A percentile compares a stretch with the other conserved stretches of the same genome.
phyloP scores from a whole-genome alignment of 2,888 invertebrate genomes.

The Agrilus mali region DNA sequence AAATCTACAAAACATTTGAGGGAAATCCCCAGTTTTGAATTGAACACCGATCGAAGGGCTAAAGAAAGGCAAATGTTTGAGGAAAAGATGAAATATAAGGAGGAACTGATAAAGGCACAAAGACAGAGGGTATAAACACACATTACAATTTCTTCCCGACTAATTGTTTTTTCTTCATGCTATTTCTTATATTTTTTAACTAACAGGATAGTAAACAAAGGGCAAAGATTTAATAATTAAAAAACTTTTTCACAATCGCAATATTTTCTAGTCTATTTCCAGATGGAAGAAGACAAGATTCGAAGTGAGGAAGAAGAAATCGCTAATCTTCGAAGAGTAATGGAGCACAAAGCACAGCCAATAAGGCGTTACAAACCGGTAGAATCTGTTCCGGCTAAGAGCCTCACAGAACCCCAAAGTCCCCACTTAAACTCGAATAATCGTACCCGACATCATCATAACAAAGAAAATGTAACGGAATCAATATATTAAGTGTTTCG shows the following conservation, averaged over 20 bases:
- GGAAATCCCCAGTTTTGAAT: slow-evolving; percentile 40
- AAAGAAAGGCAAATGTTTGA: slow-evolving; percentile 49
- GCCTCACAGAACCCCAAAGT: slow-evolving; percentile 51
- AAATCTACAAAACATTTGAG: slow-evolving; percentile 34
- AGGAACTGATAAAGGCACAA: slow-evolving; percentile 36
- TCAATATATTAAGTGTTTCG: too few relatives aligned
- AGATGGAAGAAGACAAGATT: slow-evolving; percentile 11
- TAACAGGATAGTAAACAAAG: neutral
- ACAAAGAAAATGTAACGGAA: slow-evolving; percentile 12
- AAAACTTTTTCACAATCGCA: too few relatives aligned
- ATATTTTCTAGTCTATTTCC: too few relatives aligned
- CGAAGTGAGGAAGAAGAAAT: slow-evolving; percentile 39
- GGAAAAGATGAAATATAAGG: slow-evolving; percentile 40
- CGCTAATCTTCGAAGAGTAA: slow-evolving; percentile 40
- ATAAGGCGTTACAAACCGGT: slow-evolving; percentile 40
- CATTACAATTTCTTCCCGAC: neutral
- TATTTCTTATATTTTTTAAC: neutral
- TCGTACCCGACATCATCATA: slow-evolving; percentile 11
- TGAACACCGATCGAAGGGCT: slow-evolving; percentile 53
- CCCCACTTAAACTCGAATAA: slow-evolving; percentile 36
- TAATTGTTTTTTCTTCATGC: neutral
- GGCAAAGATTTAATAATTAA: too few relatives aligned
- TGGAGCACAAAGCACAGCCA: slow-evolving; percentile 51
- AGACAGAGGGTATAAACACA: slow-evolving; percentile 18
- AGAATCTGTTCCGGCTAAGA: slow-evolving; percentile 39